These are phyloP conservation scores for Vireo altiloquus DNA, from an alignment of 2,113 vertebrate genomes.

Conservation along the genomic window DNA sequence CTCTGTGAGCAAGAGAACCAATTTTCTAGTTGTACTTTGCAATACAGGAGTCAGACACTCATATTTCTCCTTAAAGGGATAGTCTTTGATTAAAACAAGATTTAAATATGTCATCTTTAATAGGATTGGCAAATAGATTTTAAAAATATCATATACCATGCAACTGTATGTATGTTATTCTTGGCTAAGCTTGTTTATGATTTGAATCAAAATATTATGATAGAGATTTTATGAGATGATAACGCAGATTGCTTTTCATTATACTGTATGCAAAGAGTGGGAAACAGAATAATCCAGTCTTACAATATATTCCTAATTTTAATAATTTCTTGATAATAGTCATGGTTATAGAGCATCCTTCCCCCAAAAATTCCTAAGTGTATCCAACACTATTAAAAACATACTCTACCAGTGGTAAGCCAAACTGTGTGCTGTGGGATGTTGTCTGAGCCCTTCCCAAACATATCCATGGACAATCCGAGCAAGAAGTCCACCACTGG, in stretches of 20 bases:
- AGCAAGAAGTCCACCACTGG: not conserved
- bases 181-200: not conserved
- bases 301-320: not conserved
- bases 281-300: not conserved
- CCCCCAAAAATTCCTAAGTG: not conserved
- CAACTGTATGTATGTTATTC: not conserved
- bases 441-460: not conserved
- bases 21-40: not conserved
- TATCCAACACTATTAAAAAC: not conserved
- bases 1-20: not conserved
- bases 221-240: not conserved
- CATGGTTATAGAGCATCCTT: not conserved
- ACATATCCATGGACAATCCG: not conserved
- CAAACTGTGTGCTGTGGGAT: not conserved
- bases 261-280: not conserved
- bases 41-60: not conserved
- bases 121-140: not conserved
- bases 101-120: not conserved
- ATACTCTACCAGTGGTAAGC: not conserved
- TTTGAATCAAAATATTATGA: slow-evolving; percentile 28
- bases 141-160: not conserved
- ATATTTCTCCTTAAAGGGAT: not conserved
- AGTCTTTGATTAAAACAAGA: not conserved
- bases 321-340: not conserved
- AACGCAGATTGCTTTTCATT: not conserved